A percentile compares a stretch with the other conserved stretches of the same genome.
Evolutionary conservation across 64 coral and sea anemone genomes (phyloP).

Genomic region (Pocillopora damicornis): DNA sequence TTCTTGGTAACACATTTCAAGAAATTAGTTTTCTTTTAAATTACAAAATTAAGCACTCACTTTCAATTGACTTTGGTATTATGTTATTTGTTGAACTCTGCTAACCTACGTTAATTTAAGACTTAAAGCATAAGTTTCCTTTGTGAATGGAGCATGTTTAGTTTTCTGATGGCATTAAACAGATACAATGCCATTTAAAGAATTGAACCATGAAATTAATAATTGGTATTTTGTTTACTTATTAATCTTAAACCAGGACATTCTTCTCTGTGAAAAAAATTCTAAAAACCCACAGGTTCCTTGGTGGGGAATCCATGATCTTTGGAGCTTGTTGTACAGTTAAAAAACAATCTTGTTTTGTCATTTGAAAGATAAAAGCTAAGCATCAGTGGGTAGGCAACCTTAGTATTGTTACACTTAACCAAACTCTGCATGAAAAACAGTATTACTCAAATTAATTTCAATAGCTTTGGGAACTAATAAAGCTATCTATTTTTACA

Average conservation of each 20-base stretch:
- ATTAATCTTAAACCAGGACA: neutral
- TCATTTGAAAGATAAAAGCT: neutral
- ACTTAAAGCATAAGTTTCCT: no score
- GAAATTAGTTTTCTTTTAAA: no score
- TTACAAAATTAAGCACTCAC: no score
- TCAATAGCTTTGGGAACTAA: neutral
- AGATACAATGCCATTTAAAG: no score
- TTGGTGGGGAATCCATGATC: neutral
- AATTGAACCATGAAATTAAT: neutral
- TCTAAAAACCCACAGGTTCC: neutral
- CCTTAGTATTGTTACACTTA: neutral
- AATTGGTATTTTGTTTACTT: neutral
- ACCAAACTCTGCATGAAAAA: neutral
- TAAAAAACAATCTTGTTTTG: neutral
- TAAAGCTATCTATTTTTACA: neutral
- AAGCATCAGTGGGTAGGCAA: neutral
- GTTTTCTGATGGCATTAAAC: neutral
- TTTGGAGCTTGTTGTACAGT: neutral
- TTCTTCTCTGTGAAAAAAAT: neutral
- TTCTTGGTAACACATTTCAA: no score
- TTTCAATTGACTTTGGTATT: no score
- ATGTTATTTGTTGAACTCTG: no score
- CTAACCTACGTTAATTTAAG: no score
- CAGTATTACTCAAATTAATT: neutral
- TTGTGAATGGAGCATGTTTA: neutral